Percentiles rank a stretch among this genome's conserved stretches.
Conservation (phyloP, 2,888 invertebrate genomes). For the Meteorus colon region DNA sequence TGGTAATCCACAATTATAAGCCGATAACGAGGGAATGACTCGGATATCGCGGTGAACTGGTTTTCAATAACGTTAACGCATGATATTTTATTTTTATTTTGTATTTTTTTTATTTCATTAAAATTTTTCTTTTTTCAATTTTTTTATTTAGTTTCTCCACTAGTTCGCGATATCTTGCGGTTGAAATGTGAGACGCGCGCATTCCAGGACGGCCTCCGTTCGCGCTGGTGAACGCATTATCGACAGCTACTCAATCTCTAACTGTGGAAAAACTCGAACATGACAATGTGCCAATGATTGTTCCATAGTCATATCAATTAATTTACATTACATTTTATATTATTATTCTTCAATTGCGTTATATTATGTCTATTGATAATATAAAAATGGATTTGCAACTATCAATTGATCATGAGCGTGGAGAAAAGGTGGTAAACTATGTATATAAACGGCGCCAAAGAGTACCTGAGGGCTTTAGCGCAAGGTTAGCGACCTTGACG, state of each 20-base stretch:
- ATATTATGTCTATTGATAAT: background rate
- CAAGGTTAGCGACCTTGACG: constrained; percentile 54
- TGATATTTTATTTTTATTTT: constrained; percentile 49
- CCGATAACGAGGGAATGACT: constrained; percentile 49
- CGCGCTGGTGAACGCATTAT: constrained; percentile 43
- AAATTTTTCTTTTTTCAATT: background rate
- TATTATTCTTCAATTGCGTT: background rate
- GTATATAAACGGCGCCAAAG: constrained; percentile 61
- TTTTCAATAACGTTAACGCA: constrained; percentile 59
- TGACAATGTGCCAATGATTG: constrained; percentile 1
- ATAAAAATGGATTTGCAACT: background rate
- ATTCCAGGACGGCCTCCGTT: constrained; percentile 55
- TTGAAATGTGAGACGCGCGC: constrained; percentile 63
- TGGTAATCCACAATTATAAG: constrained; percentile 46
- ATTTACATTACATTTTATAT: background rate
- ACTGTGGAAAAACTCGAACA: constrained; percentile 6
- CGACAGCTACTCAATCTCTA: constrained; percentile 38
- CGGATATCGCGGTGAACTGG: constrained; percentile 54
- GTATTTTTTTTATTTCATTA: constrained; percentile 4
- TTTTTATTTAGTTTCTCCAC: constrained; percentile 28
- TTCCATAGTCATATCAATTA: background rate
- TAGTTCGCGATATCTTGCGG: constrained; percentile 50
- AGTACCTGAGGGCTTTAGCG: constrained; percentile 56
- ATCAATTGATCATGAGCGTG: constrained; percentile 40
- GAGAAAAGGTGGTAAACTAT: constrained; percentile 45